Conservation (phyloP, 2,113 vertebrate genomes). For the Onychostruthus taczanowskii region DNA sequence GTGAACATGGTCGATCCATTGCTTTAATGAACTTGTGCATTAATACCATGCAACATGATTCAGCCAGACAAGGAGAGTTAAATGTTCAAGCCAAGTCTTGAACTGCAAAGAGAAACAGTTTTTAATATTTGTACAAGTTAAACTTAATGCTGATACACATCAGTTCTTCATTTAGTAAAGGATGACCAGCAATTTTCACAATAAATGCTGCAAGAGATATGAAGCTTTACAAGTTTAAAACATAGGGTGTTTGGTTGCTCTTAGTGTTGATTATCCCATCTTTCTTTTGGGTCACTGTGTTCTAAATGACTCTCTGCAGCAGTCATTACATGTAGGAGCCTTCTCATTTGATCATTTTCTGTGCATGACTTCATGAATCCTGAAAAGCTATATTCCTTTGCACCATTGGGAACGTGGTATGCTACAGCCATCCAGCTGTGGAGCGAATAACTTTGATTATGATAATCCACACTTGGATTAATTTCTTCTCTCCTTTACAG, state of each 20-base stretch:
- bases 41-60: background rate
- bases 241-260: background rate
- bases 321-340: background rate
- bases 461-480: background rate
- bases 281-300: background rate
- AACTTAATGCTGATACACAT: background rate
- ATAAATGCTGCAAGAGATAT: background rate
- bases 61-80: background rate
- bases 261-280: background rate
- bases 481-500: background rate
- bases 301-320: background rate
- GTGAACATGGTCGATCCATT: background rate
- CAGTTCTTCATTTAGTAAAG: background rate
- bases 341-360: background rate
- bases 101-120: background rate
- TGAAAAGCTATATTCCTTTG: background rate
- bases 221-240: background rate
- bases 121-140: background rate
- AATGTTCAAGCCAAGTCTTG: background rate
- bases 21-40: background rate
- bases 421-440: background rate
- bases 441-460: background rate
- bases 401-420: background rate
- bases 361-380: background rate
- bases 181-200: background rate